phyloP scores from a whole-genome alignment of 2,888 invertebrate species.

The Sinhomidia bicolor region DNA sequence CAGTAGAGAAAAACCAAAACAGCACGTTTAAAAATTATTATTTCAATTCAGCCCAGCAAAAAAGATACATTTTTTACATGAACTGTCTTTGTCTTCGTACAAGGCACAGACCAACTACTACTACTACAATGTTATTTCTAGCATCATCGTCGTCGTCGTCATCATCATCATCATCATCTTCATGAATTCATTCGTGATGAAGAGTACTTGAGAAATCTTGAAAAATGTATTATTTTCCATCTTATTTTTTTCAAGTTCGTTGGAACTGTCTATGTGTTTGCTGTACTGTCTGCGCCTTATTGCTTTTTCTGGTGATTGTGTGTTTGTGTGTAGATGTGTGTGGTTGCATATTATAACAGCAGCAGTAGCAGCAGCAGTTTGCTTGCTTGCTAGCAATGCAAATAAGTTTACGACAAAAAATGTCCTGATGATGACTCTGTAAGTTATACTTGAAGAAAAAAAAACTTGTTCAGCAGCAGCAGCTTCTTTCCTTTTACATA shows the following conservation, averaged over 20 bases:
- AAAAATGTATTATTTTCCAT: conserved; percentile 32
- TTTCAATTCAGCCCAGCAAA: neutral
- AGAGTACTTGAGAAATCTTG: conserved; percentile 22
- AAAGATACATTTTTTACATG: neutral
- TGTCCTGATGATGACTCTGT: neutral
- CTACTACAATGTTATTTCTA: neutral
- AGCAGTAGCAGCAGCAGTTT: neutral
- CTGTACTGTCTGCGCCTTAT: neutral
- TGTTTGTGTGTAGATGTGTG: neutral
- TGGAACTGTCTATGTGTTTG: no score
- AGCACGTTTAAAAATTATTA: conserved; percentile 29
- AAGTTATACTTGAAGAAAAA: conserved; percentile 28
- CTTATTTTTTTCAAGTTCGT: conserved; percentile 33
- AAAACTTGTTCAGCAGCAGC: neutral
- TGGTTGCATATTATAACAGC: neutral
- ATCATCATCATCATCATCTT: neutral
- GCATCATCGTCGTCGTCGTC: neutral
- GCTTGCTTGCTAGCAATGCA: neutral
- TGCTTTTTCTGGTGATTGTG: neutral
- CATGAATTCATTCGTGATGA: neutral
- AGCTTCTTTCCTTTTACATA: no score
- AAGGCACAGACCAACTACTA: no score
- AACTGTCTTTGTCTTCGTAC: neutral
- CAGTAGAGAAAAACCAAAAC: neutral
- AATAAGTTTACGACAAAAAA: conserved; percentile 43